These are phyloP conservation scores for Cottus gobio DNA, from an alignment of 2,113 vertebrate species.

Conservation along the genomic window DNA sequence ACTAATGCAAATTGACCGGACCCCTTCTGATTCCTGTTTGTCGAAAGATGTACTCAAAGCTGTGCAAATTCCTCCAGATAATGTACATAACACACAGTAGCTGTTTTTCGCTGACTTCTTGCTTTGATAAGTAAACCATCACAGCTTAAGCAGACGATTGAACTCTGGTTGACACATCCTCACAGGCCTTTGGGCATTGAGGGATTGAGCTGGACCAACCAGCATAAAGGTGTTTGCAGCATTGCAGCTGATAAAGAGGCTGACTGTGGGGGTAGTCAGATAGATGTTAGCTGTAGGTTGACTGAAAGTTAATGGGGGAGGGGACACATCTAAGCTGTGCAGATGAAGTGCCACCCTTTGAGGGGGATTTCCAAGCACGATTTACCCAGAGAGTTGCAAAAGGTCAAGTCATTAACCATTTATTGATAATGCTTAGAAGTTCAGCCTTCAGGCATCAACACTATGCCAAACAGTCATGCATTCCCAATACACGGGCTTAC, in stretches of 20 bases:
- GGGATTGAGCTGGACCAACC: constrained; percentile 57
- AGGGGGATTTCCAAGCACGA: constrained; percentile 63
- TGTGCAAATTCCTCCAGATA: background rate
- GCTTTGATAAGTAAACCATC: constrained; percentile 42
- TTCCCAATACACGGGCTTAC: constrained; percentile 52
- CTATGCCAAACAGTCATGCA: constrained; percentile 53
- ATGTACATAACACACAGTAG: background rate
- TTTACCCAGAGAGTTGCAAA: constrained; percentile 52
- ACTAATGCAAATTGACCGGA: background rate
- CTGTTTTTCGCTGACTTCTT: background rate
- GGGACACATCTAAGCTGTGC: constrained; percentile 49
- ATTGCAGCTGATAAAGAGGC: constrained; percentile 50
- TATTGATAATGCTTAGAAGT: constrained; percentile 69
- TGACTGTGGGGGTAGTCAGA: constrained; percentile 12
- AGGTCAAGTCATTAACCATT: constrained; percentile 79
- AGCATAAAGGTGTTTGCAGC: constrained; percentile 60
- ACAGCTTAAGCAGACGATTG: constrained; percentile 42
- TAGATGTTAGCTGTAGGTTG: constrained; percentile 39
- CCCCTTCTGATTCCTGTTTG: background rate
- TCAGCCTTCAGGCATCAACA: constrained; percentile 62
- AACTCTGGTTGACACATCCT: constrained; percentile 59
- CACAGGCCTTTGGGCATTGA: constrained; percentile 53
- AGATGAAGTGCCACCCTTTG: constrained; percentile 61
- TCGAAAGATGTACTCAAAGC: background rate
- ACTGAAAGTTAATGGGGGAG: constrained; percentile 58